Base-by-base conservation (phyloP, 2,113 vertebrate species). In the Sinocyclocheilus rhinocerous region DNA sequence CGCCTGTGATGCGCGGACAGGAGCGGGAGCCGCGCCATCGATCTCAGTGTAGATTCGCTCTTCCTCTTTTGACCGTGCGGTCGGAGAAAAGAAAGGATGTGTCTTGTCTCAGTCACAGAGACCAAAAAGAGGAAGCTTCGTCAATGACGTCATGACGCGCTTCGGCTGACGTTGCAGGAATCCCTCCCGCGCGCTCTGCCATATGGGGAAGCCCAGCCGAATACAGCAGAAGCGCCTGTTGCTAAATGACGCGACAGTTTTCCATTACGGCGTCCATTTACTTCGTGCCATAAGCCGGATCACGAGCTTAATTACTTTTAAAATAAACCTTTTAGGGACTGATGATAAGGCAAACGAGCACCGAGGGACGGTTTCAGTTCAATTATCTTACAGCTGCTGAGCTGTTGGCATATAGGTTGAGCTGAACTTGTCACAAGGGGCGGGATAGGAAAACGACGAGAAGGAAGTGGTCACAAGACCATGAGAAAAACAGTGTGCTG, bases 181-280 rank as follows among this genome's bases (percentile, higher is more conserved):
- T 88, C 89, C 89, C 83, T 82, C 42, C 78, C 77, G 69, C 76
- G 73, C 55, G 24, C 29, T 4, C 63, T 24, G 76, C 48, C 67
- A 75, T 22, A 87, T 75, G 89, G 89, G 87, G 89, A 90, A 90
- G 87, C 89, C 89, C 85, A 83, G 77, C 1, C n/a, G 24, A 87
- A 26, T 67, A 72, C 88, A 50, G n/a, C 29, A 48, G 50, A 84
- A 78, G 45, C 13, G 75, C 16, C 16, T 55, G 22, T 52, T 59
- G 57, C 57, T 55, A 85, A 87, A 85, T 85, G 87, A 87, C 76
- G 70, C 77, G 69, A 29, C 57, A 26, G 13, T 84, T 75, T 87
- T 87, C 87, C 77, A 84, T 69, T 39, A 45, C 80, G 26, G 33
- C 81, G 72, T 59, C n/a, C 79, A 48, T 81, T 81, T 67, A 65